Conservation (phyloP, 1,140 invertebrate genomes). For the Trialeurodes vaporariorum region DNA sequence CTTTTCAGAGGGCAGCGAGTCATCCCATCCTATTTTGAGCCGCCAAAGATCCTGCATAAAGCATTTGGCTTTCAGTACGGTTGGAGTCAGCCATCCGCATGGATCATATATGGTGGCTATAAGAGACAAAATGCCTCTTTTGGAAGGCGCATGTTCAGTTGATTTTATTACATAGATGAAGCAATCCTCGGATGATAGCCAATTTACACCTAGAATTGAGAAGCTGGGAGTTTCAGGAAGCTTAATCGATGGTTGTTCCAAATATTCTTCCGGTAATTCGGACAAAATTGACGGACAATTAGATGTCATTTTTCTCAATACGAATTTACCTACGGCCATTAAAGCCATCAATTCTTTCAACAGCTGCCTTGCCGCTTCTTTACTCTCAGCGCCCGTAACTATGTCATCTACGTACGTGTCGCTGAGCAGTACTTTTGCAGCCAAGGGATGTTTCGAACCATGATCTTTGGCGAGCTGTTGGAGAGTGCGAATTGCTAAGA, state of each 20-base stretch:
- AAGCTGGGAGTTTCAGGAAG: no score
- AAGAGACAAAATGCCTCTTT: no score
- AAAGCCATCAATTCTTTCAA: constrained; percentile 17
- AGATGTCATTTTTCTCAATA: constrained; percentile 18
- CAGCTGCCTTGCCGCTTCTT: constrained; percentile 18
- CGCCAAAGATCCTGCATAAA: no score
- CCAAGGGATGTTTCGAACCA: constrained; percentile 21
- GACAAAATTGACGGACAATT: constrained; percentile 8
- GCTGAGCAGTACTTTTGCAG: constrained; percentile 11
- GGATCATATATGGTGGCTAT: no score
- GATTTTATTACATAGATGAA: constrained; percentile 6
- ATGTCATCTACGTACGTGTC: no score
- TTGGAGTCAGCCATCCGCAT: no score
- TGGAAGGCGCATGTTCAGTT: no score
- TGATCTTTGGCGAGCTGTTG: constrained; percentile 29
- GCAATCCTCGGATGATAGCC: constrained; percentile 3
- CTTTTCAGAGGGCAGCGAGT: constrained; percentile 23
- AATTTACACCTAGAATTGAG: constrained; percentile 15
- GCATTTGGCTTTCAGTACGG: no score
- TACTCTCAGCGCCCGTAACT: constrained; percentile 25
- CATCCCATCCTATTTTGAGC: constrained; percentile 29
- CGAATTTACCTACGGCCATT: constrained; percentile 18
- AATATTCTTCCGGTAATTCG: no score
- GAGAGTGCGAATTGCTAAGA: constrained; percentile 29
- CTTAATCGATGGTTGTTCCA: no score